Base-by-base conservation (phyloP, 2,888 invertebrate species). In the Tenthredo notha region DNA sequence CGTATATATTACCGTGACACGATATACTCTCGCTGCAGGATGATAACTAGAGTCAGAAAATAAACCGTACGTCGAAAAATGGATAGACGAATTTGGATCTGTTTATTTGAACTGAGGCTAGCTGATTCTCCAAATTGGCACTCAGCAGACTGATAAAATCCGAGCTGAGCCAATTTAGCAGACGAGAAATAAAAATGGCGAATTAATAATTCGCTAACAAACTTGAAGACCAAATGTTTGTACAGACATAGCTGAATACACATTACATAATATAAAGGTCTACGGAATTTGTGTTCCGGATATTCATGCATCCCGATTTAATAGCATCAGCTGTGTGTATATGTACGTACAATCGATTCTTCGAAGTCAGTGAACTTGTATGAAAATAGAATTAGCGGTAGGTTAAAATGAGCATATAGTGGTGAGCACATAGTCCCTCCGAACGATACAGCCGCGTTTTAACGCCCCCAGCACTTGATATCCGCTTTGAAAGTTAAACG, bases 371-470 rank as follows among this genome's bases (percentile, higher is more conserved):
- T 77, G 77, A 77, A 77, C 77, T 77, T 25, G 43, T 29, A 54
- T 77, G 77, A 50, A 77, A 77, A 77, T 77, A 77, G 54, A 77
- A 77, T 77, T 40, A 54, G 29, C 77, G 77, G 25, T 29, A 33
- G 54, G 54, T 54, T 54, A 40, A 77, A 54, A 77, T 54, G 77
- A 54, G 47, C 50, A 54, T 77, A 54, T 18, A 21, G 43, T 74
- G 40, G 74, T 7, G 29, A 25, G 77, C 29, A 37, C 37, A 37
- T n/a, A 54, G 54, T 50, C 10, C 29, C 50, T 54, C 50, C 15
- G 21, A 29, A 33, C 77, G 50, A 29, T 77, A 50, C 29, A 29
- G 29, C 29, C 29, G 25, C 54, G 54, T 33, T 77, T 29, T 74
- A 47, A 74, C 74, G 43, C 74, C 21, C 21, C 67, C 33, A 25